A percentile compares a stretch with the other conserved stretches of the same genome.
These are phyloP conservation scores for Brenthis hecate DNA, from an alignment of 2,888 invertebrate genomes.

Conservation along the genomic window DNA sequence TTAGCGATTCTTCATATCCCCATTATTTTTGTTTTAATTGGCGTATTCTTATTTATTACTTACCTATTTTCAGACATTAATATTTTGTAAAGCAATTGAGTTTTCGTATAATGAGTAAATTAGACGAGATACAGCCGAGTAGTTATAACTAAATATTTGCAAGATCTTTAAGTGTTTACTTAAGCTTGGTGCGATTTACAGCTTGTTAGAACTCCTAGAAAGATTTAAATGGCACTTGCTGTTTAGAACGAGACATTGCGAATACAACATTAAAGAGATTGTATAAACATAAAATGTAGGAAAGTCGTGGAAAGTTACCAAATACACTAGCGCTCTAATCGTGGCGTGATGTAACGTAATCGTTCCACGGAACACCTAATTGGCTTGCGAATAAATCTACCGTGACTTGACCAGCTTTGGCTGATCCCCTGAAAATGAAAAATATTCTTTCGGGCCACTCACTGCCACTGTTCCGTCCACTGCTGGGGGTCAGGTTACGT, in stretches of 20 bases:
- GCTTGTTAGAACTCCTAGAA: background rate
- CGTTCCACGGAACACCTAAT: constrained; percentile 37
- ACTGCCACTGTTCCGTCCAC: background rate
- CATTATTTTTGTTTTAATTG: no score
- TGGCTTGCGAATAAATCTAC: constrained; percentile 41
- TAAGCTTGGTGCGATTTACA: background rate
- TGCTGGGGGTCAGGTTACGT: constrained; percentile 29
- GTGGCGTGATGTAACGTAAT: constrained; percentile 37
- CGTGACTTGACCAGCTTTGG: constrained; percentile 29
- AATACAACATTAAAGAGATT: background rate
- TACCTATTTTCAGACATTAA: no score
- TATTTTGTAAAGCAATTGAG: no score
- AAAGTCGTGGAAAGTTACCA: constrained; percentile 40
- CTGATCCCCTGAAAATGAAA: constrained; percentile 33
- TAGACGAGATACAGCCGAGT: background rate
- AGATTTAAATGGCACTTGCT: background rate
- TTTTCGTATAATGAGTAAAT: background rate
- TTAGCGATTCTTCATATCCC: no score
- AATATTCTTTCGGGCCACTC: constrained; percentile 18
- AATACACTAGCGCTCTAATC: constrained; percentile 32
- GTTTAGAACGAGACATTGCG: background rate
- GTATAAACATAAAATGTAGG: constrained; percentile 15
- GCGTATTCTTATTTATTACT: no score
- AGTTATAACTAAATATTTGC: background rate
- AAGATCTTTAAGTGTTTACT: constrained; percentile 1